These are phyloP conservation scores for Zelleria hepariella DNA, from an alignment of 2,888 invertebrate genomes.

Conservation along the genomic window DNA sequence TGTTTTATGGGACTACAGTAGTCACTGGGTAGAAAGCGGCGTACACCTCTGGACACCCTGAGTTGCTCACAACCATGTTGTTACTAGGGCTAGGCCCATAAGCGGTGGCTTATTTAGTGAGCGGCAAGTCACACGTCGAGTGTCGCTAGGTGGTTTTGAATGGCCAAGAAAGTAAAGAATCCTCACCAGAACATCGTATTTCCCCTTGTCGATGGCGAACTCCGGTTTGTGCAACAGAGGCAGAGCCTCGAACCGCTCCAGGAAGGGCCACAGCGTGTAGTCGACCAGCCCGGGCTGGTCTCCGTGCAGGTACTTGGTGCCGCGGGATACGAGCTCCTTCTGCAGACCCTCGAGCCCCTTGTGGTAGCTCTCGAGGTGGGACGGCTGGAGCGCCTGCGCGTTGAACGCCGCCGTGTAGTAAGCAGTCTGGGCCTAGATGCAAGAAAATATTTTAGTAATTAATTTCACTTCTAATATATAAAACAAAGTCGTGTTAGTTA, in stretches of 20 bases:
- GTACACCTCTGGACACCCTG: no score
- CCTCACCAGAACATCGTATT: constrained; percentile 76
- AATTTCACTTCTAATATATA: no score
- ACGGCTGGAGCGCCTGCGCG: constrained; percentile 39
- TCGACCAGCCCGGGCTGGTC: constrained; percentile 82
- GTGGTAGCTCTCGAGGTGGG: constrained; percentile 62
- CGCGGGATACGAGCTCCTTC: constrained; percentile 74
- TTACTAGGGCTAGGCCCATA: no score
- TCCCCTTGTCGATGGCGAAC: constrained; percentile 75
- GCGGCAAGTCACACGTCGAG: no score
- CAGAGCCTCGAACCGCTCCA: constrained; percentile 74
- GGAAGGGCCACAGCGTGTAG: constrained; percentile 90
- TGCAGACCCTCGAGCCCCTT: constrained; percentile 76
- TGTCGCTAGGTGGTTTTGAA: no score
- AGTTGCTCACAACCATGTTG: no score
- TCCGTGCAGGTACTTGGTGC: constrained; percentile 77
- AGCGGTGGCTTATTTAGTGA: no score
- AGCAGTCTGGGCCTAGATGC: constrained; percentile 66
- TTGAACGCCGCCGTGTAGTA: constrained; percentile 69
- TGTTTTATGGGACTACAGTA: no score
- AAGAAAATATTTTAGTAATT: no score
- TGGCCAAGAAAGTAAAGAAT: no score
- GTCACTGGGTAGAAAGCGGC: no score
- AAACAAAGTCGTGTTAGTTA: no score
- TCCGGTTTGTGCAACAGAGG: constrained; percentile 74